Conservation (phyloP, 2,113 vertebrate species). For the Tinamus guttatus region DNA sequence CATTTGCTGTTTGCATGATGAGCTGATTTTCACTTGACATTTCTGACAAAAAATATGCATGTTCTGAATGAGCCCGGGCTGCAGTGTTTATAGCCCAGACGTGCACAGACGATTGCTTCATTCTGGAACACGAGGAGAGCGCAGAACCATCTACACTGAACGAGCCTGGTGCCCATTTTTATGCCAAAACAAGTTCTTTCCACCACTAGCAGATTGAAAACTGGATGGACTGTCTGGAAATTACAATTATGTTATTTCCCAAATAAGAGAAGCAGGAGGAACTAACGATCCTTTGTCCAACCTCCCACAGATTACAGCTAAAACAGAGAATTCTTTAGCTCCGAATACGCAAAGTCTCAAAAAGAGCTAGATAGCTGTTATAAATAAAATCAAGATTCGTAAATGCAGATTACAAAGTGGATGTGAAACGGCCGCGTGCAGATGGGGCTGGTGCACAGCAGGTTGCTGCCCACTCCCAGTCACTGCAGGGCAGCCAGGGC, state of each 20-base stretch:
- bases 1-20: not conserved
- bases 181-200: not conserved
- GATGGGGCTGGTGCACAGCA: accelerated
- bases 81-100: not conserved
- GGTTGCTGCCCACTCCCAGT: not conserved
- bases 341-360: not conserved
- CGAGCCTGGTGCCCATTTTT: not conserved
- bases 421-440: not conserved
- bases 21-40: not conserved
- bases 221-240: not conserved
- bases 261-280: not conserved
- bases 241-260: not conserved
- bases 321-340: not conserved
- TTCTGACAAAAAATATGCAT: not conserved
- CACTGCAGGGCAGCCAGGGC: not conserved
- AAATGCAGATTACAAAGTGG: not conserved
- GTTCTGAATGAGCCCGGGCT: not conserved
- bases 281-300: not conserved
- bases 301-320: not conserved
- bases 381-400: not conserved
- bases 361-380: not conserved
- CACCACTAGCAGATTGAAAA: not conserved
- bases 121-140: not conserved
- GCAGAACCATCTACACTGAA: not conserved
- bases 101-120: not conserved